Evolutionary conservation across 2,797 vertebrate species (phyloP).

Genomic region (Protosalanx chinensis): DNA sequence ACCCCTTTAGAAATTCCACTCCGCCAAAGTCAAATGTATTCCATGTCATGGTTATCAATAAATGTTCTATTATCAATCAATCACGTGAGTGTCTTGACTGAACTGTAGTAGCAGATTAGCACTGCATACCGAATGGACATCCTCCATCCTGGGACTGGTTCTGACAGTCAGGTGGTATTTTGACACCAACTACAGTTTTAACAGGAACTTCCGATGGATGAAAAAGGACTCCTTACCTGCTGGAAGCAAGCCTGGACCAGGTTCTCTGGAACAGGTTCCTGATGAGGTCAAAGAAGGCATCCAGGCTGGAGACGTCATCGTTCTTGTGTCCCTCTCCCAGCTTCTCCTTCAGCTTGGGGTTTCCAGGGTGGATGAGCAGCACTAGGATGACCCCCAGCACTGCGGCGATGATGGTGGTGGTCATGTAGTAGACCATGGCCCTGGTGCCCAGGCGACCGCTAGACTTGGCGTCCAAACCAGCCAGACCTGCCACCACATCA

Average conservation of each 20-base stretch:
- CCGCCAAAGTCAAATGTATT: too few relatives aligned
- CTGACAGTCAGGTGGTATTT: too few relatives aligned
- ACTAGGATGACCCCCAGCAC: conserved; percentile 95
- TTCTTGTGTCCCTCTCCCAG: conserved; percentile 91
- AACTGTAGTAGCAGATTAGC: too few relatives aligned
- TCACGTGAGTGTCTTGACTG: too few relatives aligned
- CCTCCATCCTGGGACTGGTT: too few relatives aligned
- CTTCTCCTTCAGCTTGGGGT: conserved; percentile 93
- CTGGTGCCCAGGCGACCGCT: conserved; percentile 94
- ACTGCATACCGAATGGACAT: too few relatives aligned
- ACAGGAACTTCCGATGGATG: neutral
- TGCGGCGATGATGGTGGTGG: conserved; percentile 94
- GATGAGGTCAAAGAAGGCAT: conserved; percentile 96
- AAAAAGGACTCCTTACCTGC: conserved; percentile 76
- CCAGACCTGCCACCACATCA: conserved; percentile 77
- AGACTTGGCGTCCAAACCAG: conserved; percentile 96
- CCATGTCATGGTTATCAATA: too few relatives aligned
- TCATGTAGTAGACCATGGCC: conserved; percentile 98
- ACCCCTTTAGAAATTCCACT: too few relatives aligned
- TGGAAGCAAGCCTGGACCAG: conserved; percentile 98
- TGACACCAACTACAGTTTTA: neutral
- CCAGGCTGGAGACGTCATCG: conserved; percentile 95
- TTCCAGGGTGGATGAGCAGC: conserved; percentile 92
- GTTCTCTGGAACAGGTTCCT: conserved; percentile 96
- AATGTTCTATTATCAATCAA: too few relatives aligned